phyloP scores from a whole-genome alignment of 2,888 invertebrate species.

The Fabriciana adippe region DNA sequence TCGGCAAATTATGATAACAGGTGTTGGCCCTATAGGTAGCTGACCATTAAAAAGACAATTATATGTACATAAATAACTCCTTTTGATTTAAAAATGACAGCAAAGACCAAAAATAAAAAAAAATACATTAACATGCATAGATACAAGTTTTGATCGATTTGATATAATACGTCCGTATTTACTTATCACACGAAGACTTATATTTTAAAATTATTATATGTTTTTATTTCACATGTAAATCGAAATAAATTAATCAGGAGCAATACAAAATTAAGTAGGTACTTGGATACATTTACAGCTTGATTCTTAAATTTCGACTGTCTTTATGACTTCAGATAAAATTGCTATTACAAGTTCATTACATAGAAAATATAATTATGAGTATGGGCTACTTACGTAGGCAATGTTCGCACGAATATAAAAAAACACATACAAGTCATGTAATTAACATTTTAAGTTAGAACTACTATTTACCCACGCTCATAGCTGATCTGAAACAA shows the following conservation, averaged over 20 bases:
- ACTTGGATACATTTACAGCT: too few relatives aligned
- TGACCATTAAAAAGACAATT: neutral
- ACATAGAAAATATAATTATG: conserved; percentile 38
- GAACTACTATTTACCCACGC: conserved; percentile 61
- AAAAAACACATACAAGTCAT: conserved; percentile 49
- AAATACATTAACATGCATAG: too few relatives aligned
- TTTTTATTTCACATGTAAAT: too few relatives aligned
- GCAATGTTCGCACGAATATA: conserved; percentile 48
- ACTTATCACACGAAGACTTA: too few relatives aligned
- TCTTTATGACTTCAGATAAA: conserved; percentile 27
- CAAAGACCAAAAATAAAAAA: too few relatives aligned
- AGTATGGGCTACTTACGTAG: conserved; percentile 38
- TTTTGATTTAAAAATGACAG: too few relatives aligned
- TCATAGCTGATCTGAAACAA: conserved; percentile 55
- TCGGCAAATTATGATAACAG: conserved; percentile 62
- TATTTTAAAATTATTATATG: too few relatives aligned
- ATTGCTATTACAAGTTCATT: conserved; percentile 30
- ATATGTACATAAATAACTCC: neutral
- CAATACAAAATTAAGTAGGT: too few relatives aligned
- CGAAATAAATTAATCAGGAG: too few relatives aligned
- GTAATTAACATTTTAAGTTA: conserved; percentile 63
- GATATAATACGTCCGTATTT: too few relatives aligned
- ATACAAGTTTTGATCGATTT: too few relatives aligned
- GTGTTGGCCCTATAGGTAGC: conserved; percentile 42
- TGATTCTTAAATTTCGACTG: neutral